Conservation (phyloP, 37 sponge, comb jelly and placozoan species). For the Corticium candelabrum region DNA sequence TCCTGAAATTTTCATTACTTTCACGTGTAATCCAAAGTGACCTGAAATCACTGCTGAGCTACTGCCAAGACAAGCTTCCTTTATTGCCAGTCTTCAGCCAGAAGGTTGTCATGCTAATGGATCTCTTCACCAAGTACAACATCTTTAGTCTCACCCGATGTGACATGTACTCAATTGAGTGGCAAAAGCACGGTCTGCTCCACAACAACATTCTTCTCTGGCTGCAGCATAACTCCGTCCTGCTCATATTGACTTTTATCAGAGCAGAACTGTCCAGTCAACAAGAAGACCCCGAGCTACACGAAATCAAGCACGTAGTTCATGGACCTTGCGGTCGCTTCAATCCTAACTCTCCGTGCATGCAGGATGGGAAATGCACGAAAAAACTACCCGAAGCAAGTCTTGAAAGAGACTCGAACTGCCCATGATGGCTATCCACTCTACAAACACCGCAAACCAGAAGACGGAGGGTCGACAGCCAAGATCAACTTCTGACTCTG, state of each 20-base stretch:
- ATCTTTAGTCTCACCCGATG: not conserved
- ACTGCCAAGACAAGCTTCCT: not conserved
- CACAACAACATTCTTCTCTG: slow-evolving; percentile 2
- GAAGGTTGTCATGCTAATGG: too few relatives aligned
- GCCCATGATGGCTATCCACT: slow-evolving; percentile 31
- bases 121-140: too few relatives aligned
- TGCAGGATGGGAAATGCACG: slow-evolving; percentile 34
- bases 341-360: slow-evolving; percentile 19
- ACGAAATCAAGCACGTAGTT: not conserved
- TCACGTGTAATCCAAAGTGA: not conserved
- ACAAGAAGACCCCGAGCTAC: not conserved
- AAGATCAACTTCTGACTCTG: too few relatives aligned
- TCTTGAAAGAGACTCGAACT: slow-evolving; percentile 12
- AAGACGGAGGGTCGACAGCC: slow-evolving; percentile 31
- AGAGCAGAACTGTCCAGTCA: not conserved
- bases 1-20: not conserved
- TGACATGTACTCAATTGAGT: not conserved
- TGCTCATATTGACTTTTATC: too few relatives aligned
- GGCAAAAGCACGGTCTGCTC: not conserved
- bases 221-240: too few relatives aligned
- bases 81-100: too few relatives aligned
- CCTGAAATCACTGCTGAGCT: not conserved
- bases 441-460: slow-evolving; percentile 21
- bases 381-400: slow-evolving; percentile 41
- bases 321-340: not conserved